phyloP scores from a whole-genome alignment of 1,140 invertebrate species.

The Pseudomyrmex concolor region DNA sequence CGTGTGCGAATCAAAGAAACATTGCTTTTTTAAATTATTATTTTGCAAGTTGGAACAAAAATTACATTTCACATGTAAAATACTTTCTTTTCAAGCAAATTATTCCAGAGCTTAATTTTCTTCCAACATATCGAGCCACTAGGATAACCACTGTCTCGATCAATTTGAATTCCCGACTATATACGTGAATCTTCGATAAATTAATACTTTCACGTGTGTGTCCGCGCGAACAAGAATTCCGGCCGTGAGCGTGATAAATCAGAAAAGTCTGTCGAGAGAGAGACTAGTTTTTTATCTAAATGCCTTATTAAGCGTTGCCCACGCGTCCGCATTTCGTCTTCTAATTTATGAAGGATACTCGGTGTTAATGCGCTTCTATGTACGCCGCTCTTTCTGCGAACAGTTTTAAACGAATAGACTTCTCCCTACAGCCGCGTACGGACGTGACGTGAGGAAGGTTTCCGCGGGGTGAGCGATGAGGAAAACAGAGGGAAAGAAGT shows the following conservation, averaged over 20 bases:
- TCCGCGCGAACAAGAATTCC: conserved; percentile 42
- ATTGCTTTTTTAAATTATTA: no score
- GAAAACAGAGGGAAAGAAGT: conserved; percentile 15
- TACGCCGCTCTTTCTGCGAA: conserved; percentile 56
- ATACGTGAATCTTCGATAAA: conserved; percentile 22
- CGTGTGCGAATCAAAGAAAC: no score
- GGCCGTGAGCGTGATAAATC: conserved; percentile 66
- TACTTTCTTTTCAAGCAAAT: not conserved
- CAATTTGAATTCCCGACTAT: conserved; percentile 28
- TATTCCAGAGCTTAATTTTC: not conserved
- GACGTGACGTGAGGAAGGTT: not conserved
- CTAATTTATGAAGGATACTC: conserved; percentile 72
- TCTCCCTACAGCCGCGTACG: conserved; percentile 45
- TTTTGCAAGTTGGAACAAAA: not conserved
- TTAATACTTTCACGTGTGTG: conserved; percentile 53
- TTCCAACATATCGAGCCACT: not conserved
- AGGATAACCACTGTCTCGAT: not conserved
- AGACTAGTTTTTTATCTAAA: conserved; percentile 65
- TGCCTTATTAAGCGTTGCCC: conserved; percentile 73
- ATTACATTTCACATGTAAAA: not conserved
- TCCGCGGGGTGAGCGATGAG: not conserved
- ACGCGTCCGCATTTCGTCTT: conserved; percentile 68
- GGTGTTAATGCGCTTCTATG: conserved; percentile 67
- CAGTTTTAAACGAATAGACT: conserved; percentile 68
- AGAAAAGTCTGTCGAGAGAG: conserved; percentile 46